Conservation (phyloP, 53 echinoderm and acorn worm species). For the Astropecten irregularis region DNA sequence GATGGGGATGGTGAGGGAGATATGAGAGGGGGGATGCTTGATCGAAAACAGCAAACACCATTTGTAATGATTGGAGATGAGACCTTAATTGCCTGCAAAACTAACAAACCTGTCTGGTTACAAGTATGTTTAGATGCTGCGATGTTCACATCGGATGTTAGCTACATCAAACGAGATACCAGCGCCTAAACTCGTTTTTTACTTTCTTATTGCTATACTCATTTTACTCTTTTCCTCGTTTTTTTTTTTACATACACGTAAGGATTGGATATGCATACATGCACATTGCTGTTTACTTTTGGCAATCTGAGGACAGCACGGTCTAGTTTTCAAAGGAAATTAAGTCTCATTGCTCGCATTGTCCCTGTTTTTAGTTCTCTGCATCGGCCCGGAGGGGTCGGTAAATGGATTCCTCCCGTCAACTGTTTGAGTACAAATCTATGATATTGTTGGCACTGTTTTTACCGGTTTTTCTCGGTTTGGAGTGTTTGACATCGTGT, state of each 20-base stretch:
- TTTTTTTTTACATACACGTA: not conserved
- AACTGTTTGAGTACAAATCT: not conserved
- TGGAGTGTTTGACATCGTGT: not conserved
- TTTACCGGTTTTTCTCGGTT: not conserved
- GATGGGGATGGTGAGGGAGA: not conserved
- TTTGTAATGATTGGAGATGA: constrained; percentile 27
- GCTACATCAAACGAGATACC: constrained; percentile 7
- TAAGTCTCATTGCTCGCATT: not conserved
- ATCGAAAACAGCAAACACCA: constrained; percentile 49
- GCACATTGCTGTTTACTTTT: constrained; percentile 13
- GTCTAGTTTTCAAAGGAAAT: constrained; percentile 20
- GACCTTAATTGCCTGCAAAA: constrained; percentile 41
- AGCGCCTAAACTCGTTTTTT: not conserved
- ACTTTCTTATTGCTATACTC: too few species aligned
- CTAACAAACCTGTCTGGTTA: constrained; percentile 27
- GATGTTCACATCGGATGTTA: constrained; percentile 6
- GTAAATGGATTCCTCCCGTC: too few species aligned
- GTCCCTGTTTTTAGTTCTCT: not conserved
- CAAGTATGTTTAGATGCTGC: not conserved
- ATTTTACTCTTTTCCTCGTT: too few species aligned
- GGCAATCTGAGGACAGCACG: constrained; percentile 1
- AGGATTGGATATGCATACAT: constrained; percentile 44
- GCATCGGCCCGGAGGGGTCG: not conserved
- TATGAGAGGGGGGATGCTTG: constrained; percentile 17
- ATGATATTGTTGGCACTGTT: not conserved